These are phyloP conservation scores for Alloscopus bannaensis DNA, from an alignment of 2,888 invertebrate species.

Conservation along the genomic window DNA sequence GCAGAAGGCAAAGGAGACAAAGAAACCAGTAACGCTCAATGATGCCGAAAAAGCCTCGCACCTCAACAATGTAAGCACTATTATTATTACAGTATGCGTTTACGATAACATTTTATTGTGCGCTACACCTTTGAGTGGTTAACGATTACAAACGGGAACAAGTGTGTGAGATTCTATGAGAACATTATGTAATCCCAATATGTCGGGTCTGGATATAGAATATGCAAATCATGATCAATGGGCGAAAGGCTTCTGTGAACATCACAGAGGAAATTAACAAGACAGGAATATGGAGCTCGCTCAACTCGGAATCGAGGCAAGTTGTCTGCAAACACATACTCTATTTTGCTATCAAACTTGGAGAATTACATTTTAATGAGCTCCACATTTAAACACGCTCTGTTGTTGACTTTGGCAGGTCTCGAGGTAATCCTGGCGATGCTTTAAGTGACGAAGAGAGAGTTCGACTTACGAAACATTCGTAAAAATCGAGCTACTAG, in stretches of 20 bases:
- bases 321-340: background rate
- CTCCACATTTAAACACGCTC: too few species aligned
- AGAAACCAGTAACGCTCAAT: too few species aligned
- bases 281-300: constrained; percentile 22
- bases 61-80: constrained; percentile 34
- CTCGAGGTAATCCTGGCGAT: background rate
- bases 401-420: too few species aligned
- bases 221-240: constrained; percentile 33
- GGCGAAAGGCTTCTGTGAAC: constrained; percentile 23
- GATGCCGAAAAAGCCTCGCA: constrained; percentile 3
- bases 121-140: background rate
- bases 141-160: background rate
- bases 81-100: too few species aligned
- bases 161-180: background rate
- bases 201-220: constrained; percentile 10
- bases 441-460: background rate
- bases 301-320: background rate
- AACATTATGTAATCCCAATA: background rate
- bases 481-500: too few species aligned
- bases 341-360: too few species aligned
- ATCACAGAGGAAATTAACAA: constrained; percentile 36
- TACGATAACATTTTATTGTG: background rate
- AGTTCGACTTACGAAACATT: background rate
- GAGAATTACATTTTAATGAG: too few species aligned
- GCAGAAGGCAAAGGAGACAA: too few species aligned